A percentile compares a stretch with the other conserved stretches of the same genome.
Evolutionary conservation across 2,888 invertebrate genomes (phyloP).

Genomic region (Abrostola tripartita): DNA sequence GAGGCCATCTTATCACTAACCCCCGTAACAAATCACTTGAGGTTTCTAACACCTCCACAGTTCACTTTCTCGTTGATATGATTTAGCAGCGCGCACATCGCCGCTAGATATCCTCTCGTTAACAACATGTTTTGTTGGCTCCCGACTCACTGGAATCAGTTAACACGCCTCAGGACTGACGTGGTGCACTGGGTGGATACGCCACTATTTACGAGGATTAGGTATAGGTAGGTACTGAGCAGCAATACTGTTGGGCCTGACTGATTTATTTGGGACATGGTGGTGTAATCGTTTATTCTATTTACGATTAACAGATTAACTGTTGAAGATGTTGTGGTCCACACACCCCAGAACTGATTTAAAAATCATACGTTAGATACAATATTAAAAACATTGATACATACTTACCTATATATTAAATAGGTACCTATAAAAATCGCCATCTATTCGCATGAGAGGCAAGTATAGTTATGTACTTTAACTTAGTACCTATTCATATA

Average conservation of each 20-base stretch:
- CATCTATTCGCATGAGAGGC: no score
- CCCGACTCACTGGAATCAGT: constrained; percentile 34
- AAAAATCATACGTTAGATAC: no score
- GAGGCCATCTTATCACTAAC: neutral
- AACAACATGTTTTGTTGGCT: constrained; percentile 48
- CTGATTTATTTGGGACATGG: neutral
- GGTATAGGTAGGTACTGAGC: no score
- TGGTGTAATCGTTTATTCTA: neutral
- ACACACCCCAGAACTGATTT: no score
- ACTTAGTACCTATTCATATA: neutral
- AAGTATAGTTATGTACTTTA: no score
- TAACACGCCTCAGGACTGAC: constrained; percentile 48
- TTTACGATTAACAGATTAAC: neutral
- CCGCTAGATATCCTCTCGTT: constrained; percentile 49
- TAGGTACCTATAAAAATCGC: no score
- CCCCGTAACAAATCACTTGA: constrained; percentile 8
- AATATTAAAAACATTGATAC: no score
- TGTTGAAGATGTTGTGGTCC: no score
- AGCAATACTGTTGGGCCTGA: no score
- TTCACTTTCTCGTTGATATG: constrained; percentile 25
- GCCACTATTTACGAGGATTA: constrained; percentile 13
- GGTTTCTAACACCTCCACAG: constrained; percentile 5
- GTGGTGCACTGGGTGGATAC: constrained; percentile 25
- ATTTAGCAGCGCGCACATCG: constrained; percentile 32
- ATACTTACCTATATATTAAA: no score